Evolutionary conservation across 2,797 vertebrate species (phyloP).

Genomic region (Semotilus atromaculatus): DNA sequence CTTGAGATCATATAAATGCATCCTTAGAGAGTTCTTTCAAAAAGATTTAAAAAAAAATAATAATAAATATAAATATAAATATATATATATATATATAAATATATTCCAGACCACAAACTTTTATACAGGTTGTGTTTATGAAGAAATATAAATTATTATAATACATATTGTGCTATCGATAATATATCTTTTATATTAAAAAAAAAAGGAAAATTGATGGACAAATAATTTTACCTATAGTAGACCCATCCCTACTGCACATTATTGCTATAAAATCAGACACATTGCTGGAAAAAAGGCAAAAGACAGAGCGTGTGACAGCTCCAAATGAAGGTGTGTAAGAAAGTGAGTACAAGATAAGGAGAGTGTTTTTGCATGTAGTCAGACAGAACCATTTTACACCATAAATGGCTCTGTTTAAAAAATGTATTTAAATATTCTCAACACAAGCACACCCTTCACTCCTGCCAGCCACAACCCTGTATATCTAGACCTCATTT

Average conservation of each 20-base stretch:
- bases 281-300: constrained; percentile 60
- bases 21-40: not conserved
- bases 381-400: constrained; percentile 48
- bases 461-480: constrained; percentile 59
- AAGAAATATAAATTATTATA: not conserved
- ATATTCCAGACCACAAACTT: too few relatives aligned
- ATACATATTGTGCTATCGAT: not conserved
- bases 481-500: constrained; percentile 52
- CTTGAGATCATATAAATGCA: not conserved
- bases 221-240: not conserved
- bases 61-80: too few relatives aligned
- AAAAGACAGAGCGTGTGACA: constrained; percentile 16
- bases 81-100: too few relatives aligned
- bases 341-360: constrained; percentile 17
- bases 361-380: constrained; percentile 40
- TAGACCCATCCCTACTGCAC: not conserved
- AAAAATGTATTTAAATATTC: constrained; percentile 56
- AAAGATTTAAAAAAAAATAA: too few relatives aligned
- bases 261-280: constrained; percentile 55
- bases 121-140: not conserved
- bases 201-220: not conserved
- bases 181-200: not conserved
- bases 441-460: constrained; percentile 49
- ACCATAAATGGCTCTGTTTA: constrained; percentile 67
- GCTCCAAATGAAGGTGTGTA: not conserved